Evolutionary conservation across 2,888 invertebrate species (phyloP), one percentile per base, ranked within the genome.

Genomic region (Gymnoscelis rufifasciata): DNA sequence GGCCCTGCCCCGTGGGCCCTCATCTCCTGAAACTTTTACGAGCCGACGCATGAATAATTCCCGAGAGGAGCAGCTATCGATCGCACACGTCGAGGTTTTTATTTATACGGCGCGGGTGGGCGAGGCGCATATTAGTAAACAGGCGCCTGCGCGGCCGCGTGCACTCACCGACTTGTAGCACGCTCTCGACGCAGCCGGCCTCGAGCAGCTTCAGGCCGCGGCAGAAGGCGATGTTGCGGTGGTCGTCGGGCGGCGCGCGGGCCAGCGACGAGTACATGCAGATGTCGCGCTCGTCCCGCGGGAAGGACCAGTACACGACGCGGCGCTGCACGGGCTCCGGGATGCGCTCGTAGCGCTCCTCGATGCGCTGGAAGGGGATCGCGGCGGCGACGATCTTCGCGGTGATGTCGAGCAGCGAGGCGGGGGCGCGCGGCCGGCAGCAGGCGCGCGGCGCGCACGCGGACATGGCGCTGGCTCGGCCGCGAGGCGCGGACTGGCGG

Each of bases 251-350:
- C 56, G 89, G 88, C 76, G 88, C 88, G 53, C 89, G 81, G 71
- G 88, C 88, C 83, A 94, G 90, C 62, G 94, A 94, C 64, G 94
- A 95, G 88, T 96, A 96, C 94, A 95, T 95, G 86, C 94, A 94
- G 78, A 96, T 95, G 88, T 95, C 95, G 72, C 93, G 90, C 83
- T 95, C 95, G 76, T 95, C 93, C 69, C 95, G 89, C 61, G 95
- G 96, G 88, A 95, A 95, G 58, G 95, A 95, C 94, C 95, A 95
- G 89, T 92, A 95, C 72, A 95, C 94, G 78, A 95, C 94, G 73
- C 95, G 91, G 63, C 94, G 91, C 83, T 95, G 95, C 77, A 95
- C 95, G 59, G 95, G 95, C 79, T 95, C 95, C 60, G 95, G 96
- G 79, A 96, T 95, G 68, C 95, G 92, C 77, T 94, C 93, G 81